Conservation (phyloP, 2,888 invertebrate species). For the Tetragonula carbonaria region DNA sequence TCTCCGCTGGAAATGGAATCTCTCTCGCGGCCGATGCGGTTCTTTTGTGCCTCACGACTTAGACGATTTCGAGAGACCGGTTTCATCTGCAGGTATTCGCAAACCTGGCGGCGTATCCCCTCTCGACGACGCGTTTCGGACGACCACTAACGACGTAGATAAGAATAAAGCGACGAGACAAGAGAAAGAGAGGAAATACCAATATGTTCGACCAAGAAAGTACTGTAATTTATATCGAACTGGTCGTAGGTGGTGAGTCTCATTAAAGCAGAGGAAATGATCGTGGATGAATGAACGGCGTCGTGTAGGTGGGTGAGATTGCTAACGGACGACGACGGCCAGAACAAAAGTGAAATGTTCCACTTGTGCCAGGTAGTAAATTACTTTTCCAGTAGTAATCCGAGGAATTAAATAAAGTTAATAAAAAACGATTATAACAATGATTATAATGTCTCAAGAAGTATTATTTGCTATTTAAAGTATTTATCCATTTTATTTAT, state of each 20-base stretch:
- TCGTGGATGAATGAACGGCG: slow-evolving; percentile 54
- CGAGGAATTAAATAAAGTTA: background rate
- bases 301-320: slow-evolving; percentile 31
- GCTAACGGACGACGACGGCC: background rate
- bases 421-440: background rate
- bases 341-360: slow-evolving; percentile 34
- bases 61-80: slow-evolving; percentile 63
- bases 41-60: slow-evolving; percentile 38
- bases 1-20: slow-evolving; percentile 30
- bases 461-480: too few species aligned
- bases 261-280: slow-evolving; percentile 59
- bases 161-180: background rate
- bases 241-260: slow-evolving; percentile 47
- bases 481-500: too few species aligned
- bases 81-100: slow-evolving; percentile 61
- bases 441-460: too few species aligned
- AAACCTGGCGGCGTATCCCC: slow-evolving; percentile 26
- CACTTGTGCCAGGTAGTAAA: background rate
- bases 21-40: slow-evolving; percentile 4
- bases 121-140: background rate
- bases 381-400: background rate
- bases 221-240: slow-evolving; percentile 44
- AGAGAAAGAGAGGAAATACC: slow-evolving; percentile 25
- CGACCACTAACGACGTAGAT: slow-evolving; percentile 18
- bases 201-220: slow-evolving; percentile 32